Evolutionary conservation across 2,113 vertebrate species (phyloP), one percentile per base, ranked within the genome.

Genomic region (Halcyon malimbica): DNA sequence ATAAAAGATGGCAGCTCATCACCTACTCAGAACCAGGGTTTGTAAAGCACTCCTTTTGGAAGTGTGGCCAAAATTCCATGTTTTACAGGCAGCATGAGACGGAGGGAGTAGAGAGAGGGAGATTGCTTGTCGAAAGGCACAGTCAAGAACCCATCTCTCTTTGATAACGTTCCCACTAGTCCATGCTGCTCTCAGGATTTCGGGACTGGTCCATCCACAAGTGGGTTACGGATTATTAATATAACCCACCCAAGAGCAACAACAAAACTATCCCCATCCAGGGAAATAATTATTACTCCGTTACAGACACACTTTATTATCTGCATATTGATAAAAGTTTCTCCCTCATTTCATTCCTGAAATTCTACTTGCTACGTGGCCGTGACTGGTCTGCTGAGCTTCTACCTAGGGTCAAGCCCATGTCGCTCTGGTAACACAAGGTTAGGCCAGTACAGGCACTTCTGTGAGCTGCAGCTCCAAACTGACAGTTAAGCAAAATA

Each of bases 401-500:
- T 4, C 81, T 74, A 74, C 42, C 64, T 20, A 13, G 87, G 83
- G 51, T 90, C 90, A 83, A 7, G 84, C 24, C 59, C 59, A 13
- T 2, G 9, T 39, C 79, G 86, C 76, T 57, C 7, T 31, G 60
- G 78, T 68, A 41, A 69, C 42, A 4, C 10, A 1, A 13, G 90
- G 62, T 91, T 90, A 81, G 85, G 70, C 70, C 44, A 21, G 90
- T 18, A 15, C 83, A 80, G 89, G 77, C 86, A 20, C 44, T 79
- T 87, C 16, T 57, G 70, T 23, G 87, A 93, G 89, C 96, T 79
- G 93, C 83, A 56, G 71, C 90, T 91, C 85, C 90, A 21, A 14
- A 50, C 7, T 83, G 92, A 83, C 87, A 91, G 41, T 96, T 33
- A 50, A 96, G 89, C 92, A 90, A 91, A 93, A 92, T 73, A 89